phyloP scores from a whole-genome alignment of 2,797 vertebrate species.

The Lerista edwardsae region DNA sequence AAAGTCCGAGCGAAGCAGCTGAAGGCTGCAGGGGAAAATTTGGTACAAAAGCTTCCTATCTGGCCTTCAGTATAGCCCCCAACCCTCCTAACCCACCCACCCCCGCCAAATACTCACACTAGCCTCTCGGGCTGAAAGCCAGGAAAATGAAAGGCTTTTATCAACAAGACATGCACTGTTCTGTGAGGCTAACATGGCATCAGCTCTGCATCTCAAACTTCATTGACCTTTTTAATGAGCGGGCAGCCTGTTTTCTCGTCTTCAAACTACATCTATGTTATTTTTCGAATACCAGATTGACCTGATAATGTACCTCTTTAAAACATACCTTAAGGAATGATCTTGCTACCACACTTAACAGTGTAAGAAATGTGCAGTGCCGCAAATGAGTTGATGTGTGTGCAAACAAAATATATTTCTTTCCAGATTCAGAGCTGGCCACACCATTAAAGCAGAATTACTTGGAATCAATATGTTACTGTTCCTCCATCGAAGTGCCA shows the following conservation, averaged over 20 bases:
- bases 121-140: neutral
- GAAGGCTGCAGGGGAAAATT: neutral
- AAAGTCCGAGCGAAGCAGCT: neutral
- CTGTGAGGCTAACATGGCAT: neutral
- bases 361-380: neutral
- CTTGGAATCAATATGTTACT: conserved; percentile 69
- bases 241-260: neutral
- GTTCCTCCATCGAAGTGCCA: conserved; percentile 60
- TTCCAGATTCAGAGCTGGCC: conserved; percentile 63
- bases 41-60: neutral
- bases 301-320: neutral
- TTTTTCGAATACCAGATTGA: neutral
- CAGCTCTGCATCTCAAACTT: neutral
- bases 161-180: neutral
- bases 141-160: neutral
- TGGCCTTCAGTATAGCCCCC: neutral
- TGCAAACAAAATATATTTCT: conserved; percentile 33
- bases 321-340: neutral
- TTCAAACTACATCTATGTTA: neutral
- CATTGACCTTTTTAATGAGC: neutral
- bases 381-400: neutral
- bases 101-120: neutral
- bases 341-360: neutral
- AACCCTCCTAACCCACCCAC: too few relatives aligned
- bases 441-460: conserved; percentile 35